Evolutionary conservation across 2,113 vertebrate genomes (phyloP), one percentile per base, ranked within the genome.

Genomic region (Promerops cafer): DNA sequence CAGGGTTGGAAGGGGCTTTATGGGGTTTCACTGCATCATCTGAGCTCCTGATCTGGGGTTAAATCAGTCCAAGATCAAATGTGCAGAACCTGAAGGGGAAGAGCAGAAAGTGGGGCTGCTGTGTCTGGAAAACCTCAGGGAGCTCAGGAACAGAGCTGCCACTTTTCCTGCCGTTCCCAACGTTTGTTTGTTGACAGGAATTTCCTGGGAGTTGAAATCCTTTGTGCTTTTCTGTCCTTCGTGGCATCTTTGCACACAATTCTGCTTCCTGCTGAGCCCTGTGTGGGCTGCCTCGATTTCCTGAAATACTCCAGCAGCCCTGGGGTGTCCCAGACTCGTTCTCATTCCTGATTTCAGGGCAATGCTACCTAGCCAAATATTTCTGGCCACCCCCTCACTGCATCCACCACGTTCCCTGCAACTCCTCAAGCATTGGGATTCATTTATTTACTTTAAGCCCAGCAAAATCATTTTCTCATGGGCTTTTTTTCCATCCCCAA

Each of bases 381-480:
- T 66, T 77, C 49, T 71, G 57, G 13, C 80, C 40, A 12, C 87
- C 93, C 80, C 87, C 93, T 93, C 31, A 0, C 40, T 13, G 65
- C 54, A 23, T 37, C 83, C 66, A 17, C n/a, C 78, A 3, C 7
- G 28, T 49, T 76, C 84, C 66, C 93, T 66, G 59, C 10, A 69
- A 31, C 61, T 30, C 78, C 83, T 44, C 5, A 15, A 72, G 78
- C 8, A 9, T 6, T 4, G 15, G 44, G 52, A 69, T 81, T 71
- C 63, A 53, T 95, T 83, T 96, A 86, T 97, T 96, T 96, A 66
- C 72, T 92, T 90, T 90, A 10, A 92, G 89, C 56, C 76, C 37
- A 24, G 93, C 0, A 5, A 60, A 84, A 56, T 86, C 1, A 59
- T 91, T 95, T 94, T 94, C 95, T 95, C 93, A 88, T 92, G 85